phyloP scores from a whole-genome alignment of 2,113 vertebrate species.

The Pampusana beccarii region DNA sequence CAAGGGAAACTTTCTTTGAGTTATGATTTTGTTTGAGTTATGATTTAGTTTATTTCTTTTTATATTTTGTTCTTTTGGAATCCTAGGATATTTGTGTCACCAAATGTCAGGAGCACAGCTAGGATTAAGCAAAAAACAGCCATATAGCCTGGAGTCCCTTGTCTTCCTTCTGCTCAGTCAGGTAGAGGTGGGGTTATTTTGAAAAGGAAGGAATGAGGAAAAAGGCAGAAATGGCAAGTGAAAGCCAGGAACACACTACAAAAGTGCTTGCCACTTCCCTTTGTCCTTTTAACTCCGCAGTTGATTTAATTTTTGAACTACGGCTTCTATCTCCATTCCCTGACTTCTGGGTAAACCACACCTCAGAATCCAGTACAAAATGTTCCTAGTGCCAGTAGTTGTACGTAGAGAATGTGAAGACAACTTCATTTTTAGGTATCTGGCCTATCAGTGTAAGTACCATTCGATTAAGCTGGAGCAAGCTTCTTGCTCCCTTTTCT shows the following conservation, averaged over 20 bases:
- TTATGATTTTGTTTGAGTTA: neutral
- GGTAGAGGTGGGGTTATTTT: neutral
- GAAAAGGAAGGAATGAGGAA: neutral
- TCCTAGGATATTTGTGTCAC: neutral
- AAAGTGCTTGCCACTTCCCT: neutral
- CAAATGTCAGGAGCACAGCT: neutral
- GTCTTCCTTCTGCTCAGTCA: neutral
- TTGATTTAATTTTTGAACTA: neutral
- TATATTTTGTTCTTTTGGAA: neutral
- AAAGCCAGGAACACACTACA: neutral
- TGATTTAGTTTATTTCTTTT: neutral
- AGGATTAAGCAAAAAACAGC: neutral
- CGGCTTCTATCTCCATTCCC: neutral
- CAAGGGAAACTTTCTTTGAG: neutral
- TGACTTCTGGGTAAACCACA: neutral
- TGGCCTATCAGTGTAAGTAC: neutral
- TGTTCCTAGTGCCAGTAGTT: neutral
- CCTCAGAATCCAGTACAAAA: neutral
- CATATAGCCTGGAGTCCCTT: neutral
- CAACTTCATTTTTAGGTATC: neutral
- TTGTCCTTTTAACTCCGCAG: neutral
- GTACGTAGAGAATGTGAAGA: rapidly evolving
- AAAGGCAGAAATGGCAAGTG: neutral
- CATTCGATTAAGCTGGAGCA: neutral
- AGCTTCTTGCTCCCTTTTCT: neutral